Base-by-base conservation (phyloP, 1,140 invertebrate genomes). In the Pteromalus puparum region DNA sequence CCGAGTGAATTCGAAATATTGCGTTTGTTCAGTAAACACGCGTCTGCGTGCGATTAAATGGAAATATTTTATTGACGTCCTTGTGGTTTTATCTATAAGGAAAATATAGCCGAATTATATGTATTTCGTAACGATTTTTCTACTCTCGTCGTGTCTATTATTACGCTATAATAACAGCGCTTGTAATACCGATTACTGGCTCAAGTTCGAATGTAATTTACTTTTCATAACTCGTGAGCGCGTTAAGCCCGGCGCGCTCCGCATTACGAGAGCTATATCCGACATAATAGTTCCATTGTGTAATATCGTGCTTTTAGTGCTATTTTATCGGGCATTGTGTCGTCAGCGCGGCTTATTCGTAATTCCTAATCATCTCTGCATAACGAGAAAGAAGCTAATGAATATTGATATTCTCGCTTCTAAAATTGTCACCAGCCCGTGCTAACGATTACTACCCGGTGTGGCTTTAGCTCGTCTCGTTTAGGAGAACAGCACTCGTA, bases 231-330 rank as follows among this genome's bases (percentile, higher is more conserved):
- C 34, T 18, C 24, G 12, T n/a, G n/a, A n/a, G 21, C 18, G 21
- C 18, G 38, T 34, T 48, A 48, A 80, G 34, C 38, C 46, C n/a
- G n/a, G 2, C 38, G 10, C 70, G 53, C 53, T 61, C 53, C 21
- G 30, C 30, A 61, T 61, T 61, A 61, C 21, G 24, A 30, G n/a
- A n/a, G 30, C 3, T 34, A 34, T 73, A 81, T 81, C 38, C n/a
- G 24, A 18, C 26, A 48, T 72, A 72, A 72, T 73, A 73, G 79
- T 53, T 34, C 79, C n/a, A 81, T 81, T 81, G 79, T 81, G 79
- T 81, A 73, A 81, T 34, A 15, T 42, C 7, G 46, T 42, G 34
- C 68, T 5, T 73, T 65, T 72, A 34, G 48, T 74, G 28, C 72
- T 42, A 48, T 75, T 74, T 74, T 65, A 61, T 12, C 34, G 72